Conservation (phyloP, 2,113 vertebrate species). For the Gorsachius goisagi region DNA sequence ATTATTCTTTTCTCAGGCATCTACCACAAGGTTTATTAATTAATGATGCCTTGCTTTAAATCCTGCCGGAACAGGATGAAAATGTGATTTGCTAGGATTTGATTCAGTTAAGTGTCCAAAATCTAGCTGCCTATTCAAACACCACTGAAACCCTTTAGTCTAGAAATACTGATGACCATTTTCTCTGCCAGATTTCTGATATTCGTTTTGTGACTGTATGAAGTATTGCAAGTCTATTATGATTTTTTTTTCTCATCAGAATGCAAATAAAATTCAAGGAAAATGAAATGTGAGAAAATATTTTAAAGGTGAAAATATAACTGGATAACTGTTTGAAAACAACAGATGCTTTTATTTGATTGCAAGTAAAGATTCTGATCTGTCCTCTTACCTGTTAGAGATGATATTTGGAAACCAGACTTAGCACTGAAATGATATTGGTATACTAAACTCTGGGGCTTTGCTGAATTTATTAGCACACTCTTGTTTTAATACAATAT, state of each 20-base stretch:
- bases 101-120: not conserved
- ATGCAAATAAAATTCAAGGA: conserved; percentile 20
- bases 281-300: not conserved
- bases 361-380: not conserved
- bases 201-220: not conserved
- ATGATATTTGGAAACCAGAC: not conserved
- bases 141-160: not conserved
- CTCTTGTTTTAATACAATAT: not conserved
- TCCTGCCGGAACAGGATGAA: not conserved
- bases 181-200: not conserved
- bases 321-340: not conserved
- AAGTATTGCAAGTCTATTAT: not conserved
- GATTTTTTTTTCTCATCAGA: not conserved
- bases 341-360: not conserved
- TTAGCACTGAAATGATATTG: not conserved
- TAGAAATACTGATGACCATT: not conserved
- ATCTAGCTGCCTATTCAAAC: not conserved
- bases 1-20: not conserved
- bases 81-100: not conserved
- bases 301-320: not conserved
- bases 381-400: not conserved
- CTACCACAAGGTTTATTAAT: not conserved
- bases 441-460: not conserved
- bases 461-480: not conserved
- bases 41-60: not conserved